Conservation (phyloP, 1,140 invertebrate species). For the Hyles vespertilio region DNA sequence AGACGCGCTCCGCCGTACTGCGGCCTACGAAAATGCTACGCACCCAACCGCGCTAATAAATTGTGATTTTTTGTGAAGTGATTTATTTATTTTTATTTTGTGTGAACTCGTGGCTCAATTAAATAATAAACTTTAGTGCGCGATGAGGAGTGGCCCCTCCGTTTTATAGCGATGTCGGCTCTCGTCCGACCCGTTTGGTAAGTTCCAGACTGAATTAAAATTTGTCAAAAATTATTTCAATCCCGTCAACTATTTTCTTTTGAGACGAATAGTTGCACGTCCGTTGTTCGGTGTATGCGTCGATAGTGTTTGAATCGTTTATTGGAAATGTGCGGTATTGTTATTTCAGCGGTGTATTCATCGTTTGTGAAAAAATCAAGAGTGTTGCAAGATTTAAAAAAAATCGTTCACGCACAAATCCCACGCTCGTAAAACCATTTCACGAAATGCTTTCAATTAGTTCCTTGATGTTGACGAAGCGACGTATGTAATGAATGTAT, state of each 20-base stretch:
- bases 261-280: constrained; percentile 22
- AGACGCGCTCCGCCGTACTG: constrained; percentile 42
- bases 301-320: constrained; percentile 26
- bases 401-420: constrained; percentile 70
- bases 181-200: constrained; percentile 75
- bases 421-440: constrained; percentile 75
- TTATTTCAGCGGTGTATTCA: constrained; percentile 64
- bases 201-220: constrained; percentile 40
- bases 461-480: neutral
- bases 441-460: constrained; percentile 69
- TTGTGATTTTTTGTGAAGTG: constrained; percentile 46
- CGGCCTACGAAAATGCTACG: constrained; percentile 32
- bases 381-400: constrained; percentile 52
- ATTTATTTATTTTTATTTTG: constrained; percentile 25
- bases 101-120: constrained; percentile 46
- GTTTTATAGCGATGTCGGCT: constrained; percentile 70
- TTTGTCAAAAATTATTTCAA: constrained; percentile 13
- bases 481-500: constrained; percentile 22
- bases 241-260: constrained; percentile 28
- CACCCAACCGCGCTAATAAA: constrained; percentile 18
- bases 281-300: constrained; percentile 8
- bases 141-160: constrained; percentile 54
- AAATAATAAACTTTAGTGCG: constrained; percentile 54
- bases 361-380: constrained; percentile 51
- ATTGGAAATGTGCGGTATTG: constrained; percentile 37